Conservation (phyloP, 2,888 invertebrate species). For the Nudaria mundana region DNA sequence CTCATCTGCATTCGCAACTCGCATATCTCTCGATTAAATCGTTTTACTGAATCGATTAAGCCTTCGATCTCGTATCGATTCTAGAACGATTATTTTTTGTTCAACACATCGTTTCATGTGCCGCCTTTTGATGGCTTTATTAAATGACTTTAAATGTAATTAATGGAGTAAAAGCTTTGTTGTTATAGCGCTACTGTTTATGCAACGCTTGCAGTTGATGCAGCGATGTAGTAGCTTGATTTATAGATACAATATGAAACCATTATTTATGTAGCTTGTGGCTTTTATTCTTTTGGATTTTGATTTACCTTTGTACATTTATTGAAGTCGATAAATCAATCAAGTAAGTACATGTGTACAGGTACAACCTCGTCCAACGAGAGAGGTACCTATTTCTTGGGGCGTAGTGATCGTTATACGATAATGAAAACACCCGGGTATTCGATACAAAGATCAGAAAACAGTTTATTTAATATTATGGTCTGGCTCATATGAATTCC, state of each 20-base stretch:
- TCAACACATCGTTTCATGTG: conserved; percentile 48
- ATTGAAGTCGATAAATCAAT: background rate
- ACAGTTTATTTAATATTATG: too few species aligned
- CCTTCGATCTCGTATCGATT: conserved; percentile 60
- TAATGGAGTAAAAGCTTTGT: conserved; percentile 29
- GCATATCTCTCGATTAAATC: conserved; percentile 67
- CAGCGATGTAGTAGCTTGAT: conserved; percentile 6
- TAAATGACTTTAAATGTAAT: conserved; percentile 44
- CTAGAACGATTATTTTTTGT: conserved; percentile 65
- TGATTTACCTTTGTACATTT: background rate
- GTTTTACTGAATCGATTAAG: conserved; percentile 76
- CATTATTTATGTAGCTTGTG: conserved; percentile 5
- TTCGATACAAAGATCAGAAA: too few species aligned
- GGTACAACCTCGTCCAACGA: too few species aligned
- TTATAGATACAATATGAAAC: conserved; percentile 5
- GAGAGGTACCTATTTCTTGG: too few species aligned
- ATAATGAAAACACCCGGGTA: too few species aligned
- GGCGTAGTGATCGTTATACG: too few species aligned
- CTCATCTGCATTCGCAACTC: conserved; percentile 59
- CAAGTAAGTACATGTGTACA: background rate
- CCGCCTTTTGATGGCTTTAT: conserved; percentile 65
- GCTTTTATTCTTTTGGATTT: conserved; percentile 3
- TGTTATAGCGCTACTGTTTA: conserved; percentile 20
- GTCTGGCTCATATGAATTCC: too few species aligned
- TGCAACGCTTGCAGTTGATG: background rate